Evolutionary conservation across 2,888 invertebrate species (phyloP).

Genomic region (Odontocolon sp.): DNA sequence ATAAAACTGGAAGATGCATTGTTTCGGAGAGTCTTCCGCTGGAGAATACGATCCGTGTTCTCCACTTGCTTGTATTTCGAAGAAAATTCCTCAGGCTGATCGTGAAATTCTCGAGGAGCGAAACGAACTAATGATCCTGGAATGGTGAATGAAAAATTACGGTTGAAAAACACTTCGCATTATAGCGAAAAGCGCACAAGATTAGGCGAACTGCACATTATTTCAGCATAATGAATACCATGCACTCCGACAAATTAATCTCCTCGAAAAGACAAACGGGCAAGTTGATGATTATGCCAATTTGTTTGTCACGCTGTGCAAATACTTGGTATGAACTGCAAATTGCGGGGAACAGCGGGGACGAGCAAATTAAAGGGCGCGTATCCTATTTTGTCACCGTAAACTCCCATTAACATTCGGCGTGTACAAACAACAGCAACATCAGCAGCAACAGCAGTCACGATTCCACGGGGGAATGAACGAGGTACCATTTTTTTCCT

Average conservation of each 20-base stretch:
- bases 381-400: conserved; percentile 59
- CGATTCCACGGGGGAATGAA: neutral
- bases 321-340: neutral
- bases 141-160: neutral
- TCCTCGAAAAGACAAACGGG: conserved; percentile 45
- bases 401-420: conserved; percentile 57
- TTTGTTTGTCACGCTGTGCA: conserved; percentile 44
- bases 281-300: conserved; percentile 63
- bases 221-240: neutral
- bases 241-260: conserved; percentile 54
- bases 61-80: neutral
- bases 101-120: neutral
- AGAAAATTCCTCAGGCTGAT: conserved; percentile 7
- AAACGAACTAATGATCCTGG: conserved; percentile 21
- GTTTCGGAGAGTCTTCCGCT: neutral
- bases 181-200: neutral
- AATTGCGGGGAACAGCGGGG: neutral
- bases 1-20: neutral
- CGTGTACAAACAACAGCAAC: neutral
- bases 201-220: neutral
- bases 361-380: conserved; percentile 40
- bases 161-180: neutral
- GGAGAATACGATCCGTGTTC: neutral
- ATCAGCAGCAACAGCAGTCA: neutral
- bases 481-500: too few relatives aligned